Base-by-base conservation (phyloP, 1,140 invertebrate species). In the Neelides sp. region DNA sequence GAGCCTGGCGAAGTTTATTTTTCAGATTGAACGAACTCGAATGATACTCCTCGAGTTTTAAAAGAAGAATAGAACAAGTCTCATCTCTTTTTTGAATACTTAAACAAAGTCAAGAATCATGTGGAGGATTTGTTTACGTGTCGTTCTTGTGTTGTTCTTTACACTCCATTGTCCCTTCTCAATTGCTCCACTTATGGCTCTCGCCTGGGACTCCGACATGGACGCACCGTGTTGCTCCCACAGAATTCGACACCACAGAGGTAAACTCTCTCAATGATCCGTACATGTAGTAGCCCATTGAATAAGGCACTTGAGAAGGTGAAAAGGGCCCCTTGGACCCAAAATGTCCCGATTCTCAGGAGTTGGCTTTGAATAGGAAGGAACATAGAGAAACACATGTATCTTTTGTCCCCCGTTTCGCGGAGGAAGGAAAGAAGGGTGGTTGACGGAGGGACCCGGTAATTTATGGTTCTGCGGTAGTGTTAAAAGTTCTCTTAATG, bases 151-250 rank as follows among this genome's bases (percentile, higher is more conserved):
- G 58, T 54, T 60, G 52, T 39, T 60, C 45, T 54, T 60, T 54
- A 54, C 58, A 51, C 57, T 60, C 55, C 57, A 55, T 40, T 60
- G 58, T 56, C 58, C 58, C 48, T 57, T 60, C 50, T 57, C 54
- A 32, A 57, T 60, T 30, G 58, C 58, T 15, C 58, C 58, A 15
- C 52, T 60, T 17, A 60, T 60, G 58, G 58, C 49, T 40, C 32
- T 60, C 19, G 58, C 58, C 20, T 60, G 58, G 58, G 58, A 60
- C 51, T 53, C 55, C 10, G 54, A 60, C 32, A 27, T 54, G 50
- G 54, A 60, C 24, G 50, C 54, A 57, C 58, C 58, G 51, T 60
- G 58, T 55, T 60, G 58, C 48, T 39, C 54, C 8, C 58, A 60
- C 36, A 54, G 41, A 54, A 52, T 60, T 44, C 58, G 58, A 54